Evolutionary conservation across 2,113 vertebrate genomes (phyloP).

Genomic region (Myocastor coypus): DNA sequence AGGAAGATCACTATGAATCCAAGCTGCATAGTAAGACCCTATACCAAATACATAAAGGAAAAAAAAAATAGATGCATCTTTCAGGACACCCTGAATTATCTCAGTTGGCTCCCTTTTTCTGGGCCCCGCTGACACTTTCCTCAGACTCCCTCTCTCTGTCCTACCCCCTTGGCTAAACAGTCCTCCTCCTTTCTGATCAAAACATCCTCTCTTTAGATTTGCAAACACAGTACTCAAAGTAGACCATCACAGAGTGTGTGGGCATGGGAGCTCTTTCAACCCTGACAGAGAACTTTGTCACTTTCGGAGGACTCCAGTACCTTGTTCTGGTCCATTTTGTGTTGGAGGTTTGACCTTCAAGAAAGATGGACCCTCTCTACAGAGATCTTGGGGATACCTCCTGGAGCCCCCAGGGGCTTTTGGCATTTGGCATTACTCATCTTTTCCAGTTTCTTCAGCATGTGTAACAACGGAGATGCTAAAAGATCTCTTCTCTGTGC

Average conservation of each 20-base stretch:
- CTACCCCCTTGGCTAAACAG: neutral
- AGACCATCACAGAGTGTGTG: neutral
- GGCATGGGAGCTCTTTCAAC: neutral
- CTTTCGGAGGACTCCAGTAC: neutral
- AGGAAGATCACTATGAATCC: too few species aligned
- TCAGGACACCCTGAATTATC: neutral
- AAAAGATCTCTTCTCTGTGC: neutral
- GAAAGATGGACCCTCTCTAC: neutral
- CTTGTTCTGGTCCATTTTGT: neutral
- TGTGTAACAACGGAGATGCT: neutral
- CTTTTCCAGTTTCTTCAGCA: conserved; percentile 31
- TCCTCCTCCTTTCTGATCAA: neutral
- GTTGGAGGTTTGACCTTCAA: neutral
- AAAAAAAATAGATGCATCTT: neutral
- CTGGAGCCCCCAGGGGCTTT: neutral
- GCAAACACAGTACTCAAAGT: neutral
- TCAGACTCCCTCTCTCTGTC: neutral
- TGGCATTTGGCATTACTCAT: neutral
- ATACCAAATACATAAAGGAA: too few species aligned
- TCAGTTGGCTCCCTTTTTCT: neutral
- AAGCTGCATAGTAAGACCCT: too few species aligned
- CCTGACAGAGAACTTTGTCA: neutral
- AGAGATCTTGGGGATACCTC: neutral
- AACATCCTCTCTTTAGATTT: neutral
- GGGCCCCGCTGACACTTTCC: neutral